Percentiles rank a stretch among this genome's conserved stretches.
Evolutionary conservation across 2,888 invertebrate species (phyloP).

Genomic region (Strigamia crassipes): DNA sequence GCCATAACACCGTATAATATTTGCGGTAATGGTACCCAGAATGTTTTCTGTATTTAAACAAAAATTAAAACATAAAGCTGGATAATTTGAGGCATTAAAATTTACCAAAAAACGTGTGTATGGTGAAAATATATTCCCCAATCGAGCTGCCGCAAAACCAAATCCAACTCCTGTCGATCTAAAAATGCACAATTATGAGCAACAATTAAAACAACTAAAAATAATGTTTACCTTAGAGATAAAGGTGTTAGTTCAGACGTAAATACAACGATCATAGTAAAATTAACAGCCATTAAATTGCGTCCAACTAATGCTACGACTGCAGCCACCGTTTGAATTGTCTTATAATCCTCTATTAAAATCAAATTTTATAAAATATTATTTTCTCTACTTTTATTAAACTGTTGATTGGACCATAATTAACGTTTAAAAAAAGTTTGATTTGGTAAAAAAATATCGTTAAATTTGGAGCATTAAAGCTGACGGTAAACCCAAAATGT

Average conservation of each 20-base stretch:
- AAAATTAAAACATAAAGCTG: not conserved
- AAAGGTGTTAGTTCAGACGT: slow-evolving; percentile 40
- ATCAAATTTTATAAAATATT: no score
- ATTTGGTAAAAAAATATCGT: no score
- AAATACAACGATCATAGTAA: slow-evolving; percentile 11
- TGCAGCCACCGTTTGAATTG: not conserved
- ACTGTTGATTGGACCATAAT: no score
- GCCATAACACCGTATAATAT: slow-evolving; percentile 28
- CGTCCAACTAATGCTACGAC: slow-evolving; percentile 37
- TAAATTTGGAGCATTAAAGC: no score
- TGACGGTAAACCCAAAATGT: no score
- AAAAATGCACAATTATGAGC: not conserved
- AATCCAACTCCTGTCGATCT: slow-evolving; percentile 45
- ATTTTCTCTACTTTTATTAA: no score
- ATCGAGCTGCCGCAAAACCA: slow-evolving; percentile 43
- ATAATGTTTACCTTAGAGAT: not conserved
- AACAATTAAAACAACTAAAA: not conserved
- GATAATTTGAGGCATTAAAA: not conserved
- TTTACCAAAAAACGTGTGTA: not conserved
- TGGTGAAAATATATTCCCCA: slow-evolving; percentile 42
- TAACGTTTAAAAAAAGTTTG: no score
- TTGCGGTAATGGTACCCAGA: slow-evolving; percentile 26
- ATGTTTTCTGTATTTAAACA: not conserved
- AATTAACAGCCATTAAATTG: slow-evolving; percentile 43
- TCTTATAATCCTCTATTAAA: not conserved